phyloP scores from a whole-genome alignment of 2,797 vertebrate genomes.

The Heliangelus exortis region DNA sequence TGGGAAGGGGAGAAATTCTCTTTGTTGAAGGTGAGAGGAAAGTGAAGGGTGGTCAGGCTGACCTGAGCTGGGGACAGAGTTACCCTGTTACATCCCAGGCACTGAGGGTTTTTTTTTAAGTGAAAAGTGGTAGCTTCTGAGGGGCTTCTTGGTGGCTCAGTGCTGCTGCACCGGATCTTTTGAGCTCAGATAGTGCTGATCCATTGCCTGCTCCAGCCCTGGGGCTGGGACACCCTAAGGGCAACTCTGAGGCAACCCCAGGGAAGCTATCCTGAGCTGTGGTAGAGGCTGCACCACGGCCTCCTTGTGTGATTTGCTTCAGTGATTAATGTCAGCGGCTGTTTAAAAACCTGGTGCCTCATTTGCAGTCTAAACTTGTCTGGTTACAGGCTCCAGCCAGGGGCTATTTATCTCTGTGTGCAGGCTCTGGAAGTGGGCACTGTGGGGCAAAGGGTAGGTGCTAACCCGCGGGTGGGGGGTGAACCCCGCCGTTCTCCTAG shows the following conservation, averaged over 20 bases:
- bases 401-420: slow-evolving; percentile 22
- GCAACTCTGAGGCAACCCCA: neutral
- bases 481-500: neutral
- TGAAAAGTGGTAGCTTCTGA: neutral
- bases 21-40: neutral
- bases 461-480: neutral
- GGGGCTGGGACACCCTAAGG: accelerated
- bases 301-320: neutral
- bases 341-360: slow-evolving; percentile 46
- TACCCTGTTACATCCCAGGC: neutral
- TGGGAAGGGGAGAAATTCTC: neutral
- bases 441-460: neutral
- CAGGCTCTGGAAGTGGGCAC: slow-evolving; percentile 26
- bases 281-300: neutral
- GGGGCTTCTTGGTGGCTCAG: accelerated
- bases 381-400: slow-evolving; percentile 42
- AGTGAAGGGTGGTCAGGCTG: neutral
- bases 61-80: neutral
- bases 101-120: neutral
- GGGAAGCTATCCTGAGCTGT: neutral
- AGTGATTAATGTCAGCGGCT: slow-evolving; percentile 24
- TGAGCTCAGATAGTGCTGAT: neutral
- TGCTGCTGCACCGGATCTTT: neutral
- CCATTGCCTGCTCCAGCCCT: neutral
- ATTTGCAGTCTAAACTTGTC: slow-evolving; percentile 65